Evolutionary conservation across 2,113 vertebrate species (phyloP), one percentile per base, ranked within the genome.

Genomic region (Hypomesus transpacificus): DNA sequence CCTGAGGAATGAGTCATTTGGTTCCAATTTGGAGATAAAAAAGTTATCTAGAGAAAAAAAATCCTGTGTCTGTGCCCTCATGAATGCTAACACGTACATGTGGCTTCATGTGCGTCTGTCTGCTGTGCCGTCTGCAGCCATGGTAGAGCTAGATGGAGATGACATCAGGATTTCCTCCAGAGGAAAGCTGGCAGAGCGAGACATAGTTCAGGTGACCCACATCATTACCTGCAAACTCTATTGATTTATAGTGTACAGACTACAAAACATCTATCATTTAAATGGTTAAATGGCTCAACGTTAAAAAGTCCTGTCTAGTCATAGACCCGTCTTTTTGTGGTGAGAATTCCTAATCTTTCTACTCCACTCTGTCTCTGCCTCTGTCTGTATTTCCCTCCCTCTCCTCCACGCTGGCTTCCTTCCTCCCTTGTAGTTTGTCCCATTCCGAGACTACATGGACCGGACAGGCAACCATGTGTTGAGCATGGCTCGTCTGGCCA

Each of bases 111-210:
- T 31, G n/a, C n/a, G 34, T 65, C 17, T 51, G 28, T n/a, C 21
- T 57, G n/a, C 28, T 53, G n/a, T 58, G 51, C 22, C 58, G 51
- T 64, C 20, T 68, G 22, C 78, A 98, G 96, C 95, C 28, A 98
- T 98, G 95, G 95, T 97, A 83, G 96, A 98, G 83, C 87, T 98
- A 86, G 96, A 98, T 2, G 96, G 96, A 0, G 96, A 98, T 1
- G 95, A 96, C 51, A 92, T 97, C 75, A 91, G 95, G 83, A 91
- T 98, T 81, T 97, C 96, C 14, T 98, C 96, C 34, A 87, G 95
- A 17, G 96, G 95, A 53, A 96, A 94, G 83, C 87, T 94, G 79
- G 96, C 96, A 0, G 95, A 98, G 82, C 87, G 95, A 21, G 96
- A 98, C 89, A 97, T 98, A 1, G 96, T 97, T 66, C 96, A 98